Percentiles rank a stretch among this genome's conserved stretches.
These are phyloP conservation scores for Psylliodes chrysocephalus DNA, from an alignment of 2,888 invertebrate genomes.

Conservation along the genomic window DNA sequence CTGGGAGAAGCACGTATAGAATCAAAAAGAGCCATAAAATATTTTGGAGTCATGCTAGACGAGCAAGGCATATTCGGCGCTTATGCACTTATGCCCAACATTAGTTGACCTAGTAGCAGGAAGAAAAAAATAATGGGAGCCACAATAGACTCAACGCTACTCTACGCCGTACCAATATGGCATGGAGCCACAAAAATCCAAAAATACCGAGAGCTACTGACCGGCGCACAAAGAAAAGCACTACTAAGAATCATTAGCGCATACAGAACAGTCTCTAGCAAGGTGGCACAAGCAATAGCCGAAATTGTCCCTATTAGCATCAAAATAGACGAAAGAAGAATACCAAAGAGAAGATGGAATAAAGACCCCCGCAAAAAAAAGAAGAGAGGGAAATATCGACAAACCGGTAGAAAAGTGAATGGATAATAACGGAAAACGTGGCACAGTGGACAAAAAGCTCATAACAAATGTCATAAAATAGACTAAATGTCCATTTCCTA, in stretches of 20 bases:
- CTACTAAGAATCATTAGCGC: background rate
- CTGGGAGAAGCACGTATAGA: background rate
- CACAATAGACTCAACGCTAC: conserved; percentile 19
- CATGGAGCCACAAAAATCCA: background rate
- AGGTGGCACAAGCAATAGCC: background rate
- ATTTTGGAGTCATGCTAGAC: no score
- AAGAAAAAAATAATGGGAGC: conserved; percentile 20
- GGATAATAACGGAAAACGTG: no score
- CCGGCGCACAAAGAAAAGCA: background rate
- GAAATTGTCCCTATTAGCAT: background rate
- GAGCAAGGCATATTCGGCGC: conserved; percentile 31
- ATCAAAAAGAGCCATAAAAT: conserved; percentile 28
- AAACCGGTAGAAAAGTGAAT: no score
- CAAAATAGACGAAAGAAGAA: background rate
- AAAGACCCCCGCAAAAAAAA: no score
- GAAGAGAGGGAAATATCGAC: no score
- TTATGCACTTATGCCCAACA: conserved; percentile 43
- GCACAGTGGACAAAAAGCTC: no score
- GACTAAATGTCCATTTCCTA: no score
- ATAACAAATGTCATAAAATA: no score
- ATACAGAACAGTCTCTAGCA: background rate
- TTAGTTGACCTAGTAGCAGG: conserved; percentile 11
- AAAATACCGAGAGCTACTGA: background rate
- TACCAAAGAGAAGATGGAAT: no score
- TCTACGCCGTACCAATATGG: conserved; percentile 34